Percentiles rank a stretch among this genome's conserved stretches.
phyloP scores from a whole-genome alignment of 2,797 vertebrate genomes.

The Pseudomugil gertrudae region DNA sequence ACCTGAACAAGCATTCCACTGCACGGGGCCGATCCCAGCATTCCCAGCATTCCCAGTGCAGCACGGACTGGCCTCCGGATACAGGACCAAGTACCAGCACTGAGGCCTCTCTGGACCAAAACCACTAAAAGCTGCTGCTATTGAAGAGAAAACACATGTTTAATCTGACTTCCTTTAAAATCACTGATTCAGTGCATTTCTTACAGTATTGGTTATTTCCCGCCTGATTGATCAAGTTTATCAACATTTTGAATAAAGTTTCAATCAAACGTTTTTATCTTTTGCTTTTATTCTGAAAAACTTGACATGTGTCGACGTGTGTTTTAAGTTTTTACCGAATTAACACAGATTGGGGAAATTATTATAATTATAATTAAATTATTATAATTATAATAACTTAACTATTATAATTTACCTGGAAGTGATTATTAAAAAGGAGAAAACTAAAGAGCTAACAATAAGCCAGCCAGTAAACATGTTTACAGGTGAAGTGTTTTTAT shows the following conservation, averaged over 20 bases:
- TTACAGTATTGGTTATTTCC: constrained; percentile 78
- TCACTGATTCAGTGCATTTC: constrained; percentile 54
- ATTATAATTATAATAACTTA: too few relatives aligned
- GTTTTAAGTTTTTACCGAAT: too few relatives aligned
- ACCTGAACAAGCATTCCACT: constrained; percentile 40
- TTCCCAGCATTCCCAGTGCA: not conserved
- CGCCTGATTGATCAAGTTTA: constrained; percentile 71
- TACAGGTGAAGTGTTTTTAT: not conserved
- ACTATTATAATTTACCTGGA: too few relatives aligned
- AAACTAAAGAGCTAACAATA: too few relatives aligned
- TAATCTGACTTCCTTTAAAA: too few relatives aligned
- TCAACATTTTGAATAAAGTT: constrained; percentile 78
- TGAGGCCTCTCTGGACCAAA: constrained; percentile 66
- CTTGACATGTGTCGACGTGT: too few relatives aligned
- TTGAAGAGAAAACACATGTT: constrained; percentile 51
- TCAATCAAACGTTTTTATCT: constrained; percentile 51
- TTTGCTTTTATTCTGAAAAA: not conserved
- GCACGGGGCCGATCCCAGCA: constrained; percentile 34
- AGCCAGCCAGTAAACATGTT: too few relatives aligned
- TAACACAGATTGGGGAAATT: too few relatives aligned
- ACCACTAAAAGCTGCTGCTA: constrained; percentile 70
- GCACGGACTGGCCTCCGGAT: constrained; percentile 46
- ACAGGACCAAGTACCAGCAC: constrained; percentile 63
- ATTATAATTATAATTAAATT: too few relatives aligned
- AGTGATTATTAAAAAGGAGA: too few relatives aligned